A percentile compares a stretch with the other conserved stretches of the same genome.
Evolutionary conservation across 2,888 invertebrate species (phyloP).

Genomic region (Brachypterus glaber): DNA sequence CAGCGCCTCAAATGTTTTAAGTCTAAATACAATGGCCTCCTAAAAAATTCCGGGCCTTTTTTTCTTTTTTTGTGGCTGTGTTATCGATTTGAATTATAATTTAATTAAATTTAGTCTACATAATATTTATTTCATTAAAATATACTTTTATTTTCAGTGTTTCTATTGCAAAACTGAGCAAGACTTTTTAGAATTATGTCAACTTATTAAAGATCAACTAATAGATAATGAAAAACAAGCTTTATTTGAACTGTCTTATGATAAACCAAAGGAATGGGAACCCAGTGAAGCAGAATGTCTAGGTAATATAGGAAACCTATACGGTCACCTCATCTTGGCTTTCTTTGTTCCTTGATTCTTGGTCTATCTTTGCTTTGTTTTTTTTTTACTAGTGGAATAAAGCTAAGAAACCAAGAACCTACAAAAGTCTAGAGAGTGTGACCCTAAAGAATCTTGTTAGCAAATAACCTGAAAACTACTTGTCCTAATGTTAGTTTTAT

Average conservation of each 20-base stretch:
- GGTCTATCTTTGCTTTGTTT: not conserved
- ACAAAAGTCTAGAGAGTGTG: no score
- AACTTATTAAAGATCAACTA: slow-evolving; percentile 55
- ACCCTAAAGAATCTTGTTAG: no score
- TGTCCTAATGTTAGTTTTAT: no score
- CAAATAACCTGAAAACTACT: no score
- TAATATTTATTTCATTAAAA: slow-evolving; percentile 3
- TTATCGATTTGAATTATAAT: slow-evolving; percentile 5
- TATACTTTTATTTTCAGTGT: slow-evolving; percentile 55
- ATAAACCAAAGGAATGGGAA: slow-evolving; percentile 68
- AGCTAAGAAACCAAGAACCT: no score
- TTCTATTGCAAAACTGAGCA: slow-evolving; percentile 79
- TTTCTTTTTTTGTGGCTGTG: no score
- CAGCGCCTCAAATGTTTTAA: no score
- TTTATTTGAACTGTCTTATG: slow-evolving; percentile 76
- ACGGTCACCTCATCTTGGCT: not conserved
- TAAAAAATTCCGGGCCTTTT: no score
- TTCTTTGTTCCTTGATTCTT: no score
- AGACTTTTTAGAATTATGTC: slow-evolving; percentile 71
- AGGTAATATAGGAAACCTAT: slow-evolving; percentile 21
- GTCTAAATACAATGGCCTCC: slow-evolving; percentile 1
- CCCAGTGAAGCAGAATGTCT: slow-evolving; percentile 39
- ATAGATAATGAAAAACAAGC: slow-evolving; percentile 63
- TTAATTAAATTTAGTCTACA: slow-evolving; percentile 5
- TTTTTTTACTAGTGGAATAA: no score